A percentile compares a stretch with the other conserved stretches of the same genome.
Conservation (phyloP, 2,113 vertebrate species). For the Takifugu flavidus region DNA sequence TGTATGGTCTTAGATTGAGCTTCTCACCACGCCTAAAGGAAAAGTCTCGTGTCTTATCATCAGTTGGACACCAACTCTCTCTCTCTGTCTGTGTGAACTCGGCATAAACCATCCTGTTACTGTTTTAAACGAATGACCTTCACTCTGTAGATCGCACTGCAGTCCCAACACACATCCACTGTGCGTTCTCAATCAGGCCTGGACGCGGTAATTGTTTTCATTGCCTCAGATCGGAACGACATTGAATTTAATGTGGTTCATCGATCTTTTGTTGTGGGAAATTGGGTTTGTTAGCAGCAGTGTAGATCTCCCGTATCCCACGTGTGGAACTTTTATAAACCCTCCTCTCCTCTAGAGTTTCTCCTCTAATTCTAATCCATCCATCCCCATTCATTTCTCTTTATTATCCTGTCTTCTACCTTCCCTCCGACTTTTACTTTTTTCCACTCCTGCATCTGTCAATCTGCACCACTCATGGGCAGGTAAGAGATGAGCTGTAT, state of each 20-base stretch:
- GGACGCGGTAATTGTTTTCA: constrained; percentile 64
- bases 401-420: constrained; percentile 5
- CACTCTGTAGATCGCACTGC: constrained; percentile 31
- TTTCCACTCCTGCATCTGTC: background rate
- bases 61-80: too few relatives aligned
- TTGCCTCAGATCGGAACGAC: constrained; percentile 54
- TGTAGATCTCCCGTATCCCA: constrained; percentile 40
- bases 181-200: constrained; percentile 56
- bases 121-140: constrained; percentile 19
- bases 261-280: constrained; percentile 63
- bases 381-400: background rate
- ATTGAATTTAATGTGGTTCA: constrained; percentile 60
- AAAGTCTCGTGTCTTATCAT: too few relatives aligned
- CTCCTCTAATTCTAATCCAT: constrained; percentile 19
- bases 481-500: too few relatives aligned
- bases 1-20: background rate
- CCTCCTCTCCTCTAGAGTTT: constrained; percentile 21
- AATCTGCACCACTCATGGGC: background rate
- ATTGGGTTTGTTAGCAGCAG: constrained; percentile 55
- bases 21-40: background rate
- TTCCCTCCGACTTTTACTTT: background rate
- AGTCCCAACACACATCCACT: constrained; percentile 36
- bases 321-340: constrained; percentile 29
- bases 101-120: constrained; percentile 15
- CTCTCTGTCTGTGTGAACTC: background rate